Conservation (phyloP, 1,140 invertebrate genomes). For the Palaemon carinicauda region DNA sequence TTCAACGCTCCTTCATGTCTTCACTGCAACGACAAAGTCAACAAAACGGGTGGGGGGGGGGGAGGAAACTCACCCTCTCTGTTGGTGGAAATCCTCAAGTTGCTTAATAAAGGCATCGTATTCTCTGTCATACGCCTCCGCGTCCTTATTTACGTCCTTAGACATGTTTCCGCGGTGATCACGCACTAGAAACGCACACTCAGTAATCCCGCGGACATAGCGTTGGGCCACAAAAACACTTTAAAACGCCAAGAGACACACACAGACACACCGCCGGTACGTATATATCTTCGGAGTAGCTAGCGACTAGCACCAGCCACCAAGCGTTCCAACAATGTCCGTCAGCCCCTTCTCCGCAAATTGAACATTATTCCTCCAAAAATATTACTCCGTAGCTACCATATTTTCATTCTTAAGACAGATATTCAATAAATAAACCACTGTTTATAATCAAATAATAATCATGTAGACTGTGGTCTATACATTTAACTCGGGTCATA, state of each 20-base stretch:
- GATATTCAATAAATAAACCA: no score
- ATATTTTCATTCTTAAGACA: neutral
- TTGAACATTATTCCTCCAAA: conserved; percentile 47
- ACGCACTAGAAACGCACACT: conserved; percentile 60
- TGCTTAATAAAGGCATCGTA: conserved; percentile 80
- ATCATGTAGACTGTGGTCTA: no score
- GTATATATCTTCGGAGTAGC: conserved; percentile 61
- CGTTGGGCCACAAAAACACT: conserved; percentile 60
- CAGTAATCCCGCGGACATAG: conserved; percentile 60
- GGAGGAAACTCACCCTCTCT: conserved; percentile 74
- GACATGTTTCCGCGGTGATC: conserved; percentile 68
- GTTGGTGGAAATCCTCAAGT: conserved; percentile 82
- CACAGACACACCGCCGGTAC: conserved; percentile 61
- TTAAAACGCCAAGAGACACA: conserved; percentile 40
- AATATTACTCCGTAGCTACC: neutral
- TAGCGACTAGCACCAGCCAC: conserved; percentile 51
- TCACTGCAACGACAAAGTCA: neutral
- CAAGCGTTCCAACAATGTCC: conserved; percentile 62
- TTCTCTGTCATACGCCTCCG: conserved; percentile 75
- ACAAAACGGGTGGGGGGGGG: neutral
- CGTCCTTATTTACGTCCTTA: conserved; percentile 76
- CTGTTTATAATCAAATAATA: no score
- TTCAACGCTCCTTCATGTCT: neutral
- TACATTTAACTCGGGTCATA: neutral
- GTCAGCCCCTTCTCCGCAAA: conserved; percentile 24